Evolutionary conservation across 2,113 vertebrate genomes (phyloP).

Genomic region (Uropsilus gracilis): DNA sequence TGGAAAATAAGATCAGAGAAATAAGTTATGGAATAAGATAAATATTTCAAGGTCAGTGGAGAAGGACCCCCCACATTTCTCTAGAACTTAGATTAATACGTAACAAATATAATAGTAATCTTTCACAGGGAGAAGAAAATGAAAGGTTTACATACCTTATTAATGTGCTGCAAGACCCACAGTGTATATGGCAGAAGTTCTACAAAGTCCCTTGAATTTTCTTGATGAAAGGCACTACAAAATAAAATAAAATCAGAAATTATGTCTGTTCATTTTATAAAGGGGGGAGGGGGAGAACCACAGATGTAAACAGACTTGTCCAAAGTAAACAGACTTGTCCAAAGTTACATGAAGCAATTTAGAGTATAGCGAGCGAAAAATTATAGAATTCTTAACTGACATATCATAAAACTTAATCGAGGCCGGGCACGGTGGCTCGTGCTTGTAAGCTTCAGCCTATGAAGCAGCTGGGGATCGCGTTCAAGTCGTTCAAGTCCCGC

Average conservation of each 20-base stretch:
- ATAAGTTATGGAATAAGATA: background rate
- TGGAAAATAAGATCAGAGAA: background rate
- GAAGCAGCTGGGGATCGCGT: no score
- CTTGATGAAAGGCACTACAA: conserved; percentile 72
- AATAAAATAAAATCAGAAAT: conserved; percentile 58
- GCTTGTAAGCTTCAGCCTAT: no score
- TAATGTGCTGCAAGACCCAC: conserved; percentile 52
- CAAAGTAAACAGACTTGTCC: background rate
- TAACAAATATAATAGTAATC: background rate
- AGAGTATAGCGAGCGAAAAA: background rate
- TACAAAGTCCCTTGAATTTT: conserved; percentile 65
- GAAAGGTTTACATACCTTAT: conserved; percentile 74
- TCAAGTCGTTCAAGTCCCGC: no score
- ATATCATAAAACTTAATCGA: background rate
- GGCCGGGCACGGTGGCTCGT: no score
- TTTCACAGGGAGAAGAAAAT: background rate
- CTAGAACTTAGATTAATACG: background rate
- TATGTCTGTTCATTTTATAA: conserved; percentile 31
- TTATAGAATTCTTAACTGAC: background rate
- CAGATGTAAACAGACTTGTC: no score
- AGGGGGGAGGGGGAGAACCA: background rate
- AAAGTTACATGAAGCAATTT: background rate
- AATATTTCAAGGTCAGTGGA: background rate
- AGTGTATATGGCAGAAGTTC: conserved; percentile 41
- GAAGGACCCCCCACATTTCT: background rate